Conservation (phyloP, 2,113 vertebrate genomes). For the Vidua macroura region DNA sequence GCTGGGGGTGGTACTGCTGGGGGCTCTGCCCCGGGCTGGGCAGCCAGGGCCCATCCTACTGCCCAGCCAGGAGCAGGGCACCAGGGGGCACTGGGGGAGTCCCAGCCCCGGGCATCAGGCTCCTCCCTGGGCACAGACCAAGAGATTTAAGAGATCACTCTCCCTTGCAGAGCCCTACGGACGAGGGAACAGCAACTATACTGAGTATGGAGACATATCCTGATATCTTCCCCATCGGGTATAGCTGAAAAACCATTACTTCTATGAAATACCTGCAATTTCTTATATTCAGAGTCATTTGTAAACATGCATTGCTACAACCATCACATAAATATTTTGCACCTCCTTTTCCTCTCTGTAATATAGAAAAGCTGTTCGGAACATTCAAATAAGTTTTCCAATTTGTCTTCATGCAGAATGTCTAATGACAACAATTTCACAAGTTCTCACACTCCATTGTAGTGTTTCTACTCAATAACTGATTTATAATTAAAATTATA, state of each 20-base stretch:
- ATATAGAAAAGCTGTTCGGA: not conserved
- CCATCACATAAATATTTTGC: not conserved
- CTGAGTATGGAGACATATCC: fast-evolving
- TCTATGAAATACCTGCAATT: not conserved
- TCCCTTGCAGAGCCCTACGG: not conserved
- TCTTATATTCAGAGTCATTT: not conserved
- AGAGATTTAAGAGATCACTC: not conserved
- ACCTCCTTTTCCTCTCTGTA: not conserved
- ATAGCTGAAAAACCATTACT: not conserved
- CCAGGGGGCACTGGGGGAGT: not conserved
- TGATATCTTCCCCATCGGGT: not conserved
- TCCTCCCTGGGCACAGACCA: not conserved
- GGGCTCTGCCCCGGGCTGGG: fast-evolving
- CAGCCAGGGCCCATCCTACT: not conserved
- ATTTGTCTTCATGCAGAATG: not conserved
- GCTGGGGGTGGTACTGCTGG: not conserved
- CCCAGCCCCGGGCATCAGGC: fast-evolving
- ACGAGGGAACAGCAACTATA: not conserved
- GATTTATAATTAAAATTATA: not conserved
- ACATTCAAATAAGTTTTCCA: not conserved
- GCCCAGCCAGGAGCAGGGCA: not conserved
- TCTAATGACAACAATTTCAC: not conserved
- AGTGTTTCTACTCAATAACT: not conserved
- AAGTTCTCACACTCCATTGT: not conserved
- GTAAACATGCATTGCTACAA: not conserved